These are phyloP conservation scores for Stenchaetothrips biformis DNA, from an alignment of 2,888 invertebrate genomes.

Conservation along the genomic window DNA sequence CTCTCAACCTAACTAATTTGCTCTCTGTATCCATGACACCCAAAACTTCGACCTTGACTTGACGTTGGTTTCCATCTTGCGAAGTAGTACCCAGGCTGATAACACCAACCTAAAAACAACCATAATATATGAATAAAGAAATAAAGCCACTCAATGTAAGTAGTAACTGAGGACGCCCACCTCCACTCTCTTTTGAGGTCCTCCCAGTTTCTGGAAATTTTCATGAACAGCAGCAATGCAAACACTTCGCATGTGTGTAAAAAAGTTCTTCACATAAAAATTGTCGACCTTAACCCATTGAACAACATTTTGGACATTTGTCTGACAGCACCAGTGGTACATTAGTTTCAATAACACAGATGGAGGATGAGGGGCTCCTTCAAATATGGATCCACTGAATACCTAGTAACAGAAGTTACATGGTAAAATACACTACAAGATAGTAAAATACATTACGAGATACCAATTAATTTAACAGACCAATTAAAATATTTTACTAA, in stretches of 20 bases:
- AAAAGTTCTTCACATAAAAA: constrained; percentile 60
- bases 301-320: constrained; percentile 80
- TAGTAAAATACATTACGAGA: constrained; percentile 25
- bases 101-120: constrained; percentile 59
- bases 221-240: constrained; percentile 78
- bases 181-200: constrained; percentile 64
- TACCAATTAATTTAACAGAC: not conserved
- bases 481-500: constrained; percentile 34
- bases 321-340: constrained; percentile 90
- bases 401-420: constrained; percentile 43
- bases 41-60: constrained; percentile 80
- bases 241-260: constrained; percentile 66
- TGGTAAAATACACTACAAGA: not conserved
- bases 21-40: constrained; percentile 73
- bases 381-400: constrained; percentile 81
- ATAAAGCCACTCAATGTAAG: not conserved
- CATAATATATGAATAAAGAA: constrained; percentile 26
- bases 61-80: constrained; percentile 65
- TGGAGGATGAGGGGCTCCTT: constrained; percentile 78
- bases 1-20: constrained; percentile 68
- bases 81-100: constrained; percentile 84
- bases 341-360: constrained; percentile 75
- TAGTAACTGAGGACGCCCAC: constrained; percentile 41
- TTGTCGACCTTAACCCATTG: constrained; percentile 82
- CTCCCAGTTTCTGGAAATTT: constrained; percentile 68